Evolutionary conservation across 2,888 invertebrate genomes (phyloP).

Genomic region (Flabesymbios commensalis): DNA sequence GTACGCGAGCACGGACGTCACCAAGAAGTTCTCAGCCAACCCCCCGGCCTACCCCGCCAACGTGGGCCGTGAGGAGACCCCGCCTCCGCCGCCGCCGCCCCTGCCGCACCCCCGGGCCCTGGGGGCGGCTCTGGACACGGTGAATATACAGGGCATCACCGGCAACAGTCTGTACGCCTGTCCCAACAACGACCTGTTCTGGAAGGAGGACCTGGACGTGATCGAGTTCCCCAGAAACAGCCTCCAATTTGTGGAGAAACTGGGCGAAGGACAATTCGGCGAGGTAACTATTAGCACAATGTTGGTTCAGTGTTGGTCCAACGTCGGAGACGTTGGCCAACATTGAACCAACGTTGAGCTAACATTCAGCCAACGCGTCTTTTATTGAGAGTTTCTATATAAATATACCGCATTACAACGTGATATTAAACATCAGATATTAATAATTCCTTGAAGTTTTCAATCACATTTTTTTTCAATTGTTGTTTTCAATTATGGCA

Average conservation of each 20-base stretch:
- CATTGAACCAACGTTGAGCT: too few species aligned
- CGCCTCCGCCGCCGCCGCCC: background rate
- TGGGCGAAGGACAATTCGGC: slow-evolving; percentile 72
- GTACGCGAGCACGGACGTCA: slow-evolving; percentile 58
- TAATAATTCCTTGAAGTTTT: too few species aligned
- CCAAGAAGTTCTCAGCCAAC: slow-evolving; percentile 46
- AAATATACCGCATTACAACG: too few species aligned
- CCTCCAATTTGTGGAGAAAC: slow-evolving; percentile 81
- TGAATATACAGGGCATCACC: slow-evolving; percentile 51
- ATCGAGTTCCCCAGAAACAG: slow-evolving; percentile 82
- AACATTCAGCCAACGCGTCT: too few species aligned
- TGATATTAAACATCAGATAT: too few species aligned
- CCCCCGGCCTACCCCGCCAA: slow-evolving; percentile 11
- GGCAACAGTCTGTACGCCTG: slow-evolving; percentile 65
- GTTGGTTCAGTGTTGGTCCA: background rate
- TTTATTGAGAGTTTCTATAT: too few species aligned
- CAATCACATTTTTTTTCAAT: too few species aligned
- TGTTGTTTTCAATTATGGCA: too few species aligned
- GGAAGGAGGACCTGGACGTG: slow-evolving; percentile 51
- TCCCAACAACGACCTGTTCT: slow-evolving; percentile 53
- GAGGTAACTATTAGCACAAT: background rate
- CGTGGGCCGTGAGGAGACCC: too few species aligned
- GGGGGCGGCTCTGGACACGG: background rate
- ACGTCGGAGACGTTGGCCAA: too few species aligned
- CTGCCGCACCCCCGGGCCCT: background rate